Evolutionary conservation across 2,113 vertebrate genomes (phyloP), one percentile per base, ranked within the genome.

Genomic region (Clarias magur): DNA sequence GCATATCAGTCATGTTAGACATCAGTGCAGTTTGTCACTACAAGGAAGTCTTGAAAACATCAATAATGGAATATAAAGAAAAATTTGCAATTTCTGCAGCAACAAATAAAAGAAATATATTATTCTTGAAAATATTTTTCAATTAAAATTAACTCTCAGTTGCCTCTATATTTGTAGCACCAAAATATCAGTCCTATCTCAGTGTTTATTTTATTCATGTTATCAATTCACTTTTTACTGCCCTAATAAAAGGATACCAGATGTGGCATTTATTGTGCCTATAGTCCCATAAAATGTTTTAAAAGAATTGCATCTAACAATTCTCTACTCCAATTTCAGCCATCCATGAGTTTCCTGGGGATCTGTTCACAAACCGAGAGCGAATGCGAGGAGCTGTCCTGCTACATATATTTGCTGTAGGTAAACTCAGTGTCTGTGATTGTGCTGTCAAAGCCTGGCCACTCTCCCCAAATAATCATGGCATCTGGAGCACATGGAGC

Each of bases 271-370:
- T 4, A 54, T 76, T 76, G 12, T 53, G 23, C 7, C 17, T 79
- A 17, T 76, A n/a, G 15, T 15, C 10, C 23, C 38, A 53, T 56
- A 27, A 78, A 78, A 1, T 34, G 1, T 34, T 34, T 34, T 34
- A 27, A 2, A 27, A n/a, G 11, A 27, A 5, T 56, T 78, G 53
- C 13, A 25, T 78, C 16, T 54, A 79, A 56, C 48, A 78, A n/a
- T 75, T 91, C 93, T 75, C 92, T 48, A 48, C 48, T 48, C 48
- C 48, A 48, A 70, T 95, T 95, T 78, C 93, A 97, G 97, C 96
- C 0, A 95, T 97, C 92, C 94, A 95, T 30, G 96, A 97, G 91
- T 97, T 97, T 92, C 97, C 97, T 59, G 82, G 95, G 54, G 97
- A 97, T 91, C 0, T 97, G 82, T 97, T 97, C 93, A 96, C 94